Conservation (phyloP, 2,797 vertebrate species). For the Acipenser oxyrinchus region DNA sequence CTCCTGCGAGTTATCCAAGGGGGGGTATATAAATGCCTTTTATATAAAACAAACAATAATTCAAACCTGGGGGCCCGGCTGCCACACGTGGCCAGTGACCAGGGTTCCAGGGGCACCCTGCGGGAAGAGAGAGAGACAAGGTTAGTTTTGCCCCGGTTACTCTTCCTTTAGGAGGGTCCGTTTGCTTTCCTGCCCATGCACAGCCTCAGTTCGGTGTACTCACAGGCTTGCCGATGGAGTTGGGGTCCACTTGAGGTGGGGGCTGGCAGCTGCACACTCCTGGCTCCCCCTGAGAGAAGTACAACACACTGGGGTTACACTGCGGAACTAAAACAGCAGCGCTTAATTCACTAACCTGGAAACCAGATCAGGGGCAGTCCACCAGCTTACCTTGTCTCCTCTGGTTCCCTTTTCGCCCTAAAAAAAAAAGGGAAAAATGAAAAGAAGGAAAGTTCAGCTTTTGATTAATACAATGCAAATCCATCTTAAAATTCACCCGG, state of each 20-base stretch:
- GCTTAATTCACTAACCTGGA: slow-evolving; percentile 52
- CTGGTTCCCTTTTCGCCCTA: slow-evolving; percentile 77
- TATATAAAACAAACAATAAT: slow-evolving; percentile 8
- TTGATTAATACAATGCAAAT: too few relatives aligned
- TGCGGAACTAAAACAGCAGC: slow-evolving; percentile 29
- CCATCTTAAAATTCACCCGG: too few relatives aligned
- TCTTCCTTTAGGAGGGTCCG: neutral
- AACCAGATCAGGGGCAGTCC: slow-evolving; percentile 28
- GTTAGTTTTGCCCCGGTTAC: slow-evolving; percentile 24
- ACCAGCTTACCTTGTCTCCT: slow-evolving; percentile 80
- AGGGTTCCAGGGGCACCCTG: slow-evolving; percentile 82
- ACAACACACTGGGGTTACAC: neutral
- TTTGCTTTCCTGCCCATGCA: slow-evolving; percentile 1
- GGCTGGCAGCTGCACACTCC: slow-evolving; percentile 74
- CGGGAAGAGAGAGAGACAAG: slow-evolving; percentile 36
- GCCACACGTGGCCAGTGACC: slow-evolving; percentile 61
- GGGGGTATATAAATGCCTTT: neutral
- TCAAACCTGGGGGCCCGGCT: slow-evolving; percentile 84
- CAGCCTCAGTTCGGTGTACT: slow-evolving; percentile 40
- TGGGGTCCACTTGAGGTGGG: slow-evolving; percentile 43
- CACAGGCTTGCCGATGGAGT: slow-evolving; percentile 73
- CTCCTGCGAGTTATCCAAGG: neutral
- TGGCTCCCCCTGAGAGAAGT: slow-evolving; percentile 66
- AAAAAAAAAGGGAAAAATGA: slow-evolving; percentile 34
- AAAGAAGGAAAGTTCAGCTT: too few relatives aligned